Evolutionary conservation across 23 tunicate species (phyloP).

Genomic region (Ciona savignyi): DNA sequence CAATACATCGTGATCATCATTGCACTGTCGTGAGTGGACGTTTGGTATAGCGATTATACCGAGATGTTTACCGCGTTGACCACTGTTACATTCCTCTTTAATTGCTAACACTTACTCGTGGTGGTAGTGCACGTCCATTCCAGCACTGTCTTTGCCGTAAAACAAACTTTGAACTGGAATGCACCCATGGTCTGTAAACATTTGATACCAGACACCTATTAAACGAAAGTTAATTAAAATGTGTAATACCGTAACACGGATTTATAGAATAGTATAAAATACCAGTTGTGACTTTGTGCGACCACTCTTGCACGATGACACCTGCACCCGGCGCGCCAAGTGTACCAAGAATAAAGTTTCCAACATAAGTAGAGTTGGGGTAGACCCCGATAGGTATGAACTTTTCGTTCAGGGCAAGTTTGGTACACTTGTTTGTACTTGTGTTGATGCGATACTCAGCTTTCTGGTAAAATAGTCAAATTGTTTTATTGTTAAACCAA

Average conservation of each 20-base stretch:
- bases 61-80: too few relatives aligned
- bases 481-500: too few relatives aligned
- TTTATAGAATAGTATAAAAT: not conserved
- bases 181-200: conserved; percentile 29
- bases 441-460: conserved; percentile 13
- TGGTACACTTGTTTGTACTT: conserved; percentile 37
- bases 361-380: conserved; percentile 31
- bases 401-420: not conserved
- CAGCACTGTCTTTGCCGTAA: conserved; percentile 5
- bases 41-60: too few relatives aligned
- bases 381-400: conserved; percentile 23
- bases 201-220: conserved; percentile 5
- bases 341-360: conserved; percentile 20
- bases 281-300: not conserved
- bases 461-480: not conserved
- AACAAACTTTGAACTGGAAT: conserved; percentile 13
- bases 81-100: not conserved
- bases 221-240: not conserved
- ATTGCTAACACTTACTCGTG: conserved; percentile 11
- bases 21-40: too few relatives aligned
- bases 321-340: conserved; percentile 19
- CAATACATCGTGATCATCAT: too few relatives aligned
- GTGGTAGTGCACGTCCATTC: conserved; percentile 24
- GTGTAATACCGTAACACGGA: not conserved
- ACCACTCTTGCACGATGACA: conserved; percentile 36